Conservation (phyloP, 2,888 invertebrate species). For the Sylvicola cinctus region DNA sequence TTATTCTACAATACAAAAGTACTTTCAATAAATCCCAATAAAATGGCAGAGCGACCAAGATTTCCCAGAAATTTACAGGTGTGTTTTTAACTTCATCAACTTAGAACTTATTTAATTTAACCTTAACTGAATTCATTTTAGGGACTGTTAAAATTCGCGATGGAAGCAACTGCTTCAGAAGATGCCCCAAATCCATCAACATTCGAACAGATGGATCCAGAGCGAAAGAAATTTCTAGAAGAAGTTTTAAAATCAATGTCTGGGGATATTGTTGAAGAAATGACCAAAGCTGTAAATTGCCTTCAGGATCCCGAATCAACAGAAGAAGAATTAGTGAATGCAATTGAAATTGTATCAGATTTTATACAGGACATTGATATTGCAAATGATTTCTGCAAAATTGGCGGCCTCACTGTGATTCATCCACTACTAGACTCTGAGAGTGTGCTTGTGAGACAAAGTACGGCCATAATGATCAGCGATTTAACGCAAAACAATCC, state of each 20-base stretch:
- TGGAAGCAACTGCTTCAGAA: conserved; percentile 41
- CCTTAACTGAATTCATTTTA: conserved; percentile 17
- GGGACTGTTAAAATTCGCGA: conserved; percentile 46
- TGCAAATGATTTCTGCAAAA: conserved; percentile 68
- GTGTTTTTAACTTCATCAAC: neutral
- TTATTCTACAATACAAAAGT: no score
- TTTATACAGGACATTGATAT: conserved; percentile 56
- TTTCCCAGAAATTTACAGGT: conserved; percentile 2
- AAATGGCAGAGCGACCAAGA: no score
- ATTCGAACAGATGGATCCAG: conserved; percentile 38
- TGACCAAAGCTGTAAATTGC: conserved; percentile 37
- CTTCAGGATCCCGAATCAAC: conserved; percentile 30
- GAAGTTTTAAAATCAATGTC: conserved; percentile 48
- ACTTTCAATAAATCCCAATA: no score
- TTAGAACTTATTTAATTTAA: conserved; percentile 1
- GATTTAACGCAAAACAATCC: conserved; percentile 73
- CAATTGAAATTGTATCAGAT: conserved; percentile 46
- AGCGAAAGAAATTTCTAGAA: conserved; percentile 49
- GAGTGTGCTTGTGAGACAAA: conserved; percentile 37
- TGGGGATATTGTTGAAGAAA: conserved; percentile 42
- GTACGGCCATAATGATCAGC: conserved; percentile 48
- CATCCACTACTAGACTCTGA: conserved; percentile 40
- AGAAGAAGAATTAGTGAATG: conserved; percentile 34
- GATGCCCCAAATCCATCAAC: conserved; percentile 29
- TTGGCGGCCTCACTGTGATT: conserved; percentile 61